These are phyloP conservation scores for Acronicta alni DNA, from an alignment of 2,888 invertebrate genomes.

Conservation along the genomic window DNA sequence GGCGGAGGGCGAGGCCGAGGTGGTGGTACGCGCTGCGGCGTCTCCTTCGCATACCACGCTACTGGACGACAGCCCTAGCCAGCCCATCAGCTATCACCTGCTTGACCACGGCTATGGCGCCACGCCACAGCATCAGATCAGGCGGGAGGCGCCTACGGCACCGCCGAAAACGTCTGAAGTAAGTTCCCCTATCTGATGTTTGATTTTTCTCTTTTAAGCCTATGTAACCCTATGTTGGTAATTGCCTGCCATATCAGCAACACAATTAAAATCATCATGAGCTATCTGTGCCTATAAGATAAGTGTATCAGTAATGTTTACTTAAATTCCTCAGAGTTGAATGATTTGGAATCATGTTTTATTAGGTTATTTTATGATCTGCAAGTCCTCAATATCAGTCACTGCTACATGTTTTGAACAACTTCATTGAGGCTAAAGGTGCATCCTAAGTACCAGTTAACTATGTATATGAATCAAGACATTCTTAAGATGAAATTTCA, in stretches of 20 bases:
- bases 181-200: conserved; percentile 61
- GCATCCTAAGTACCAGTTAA: not conserved
- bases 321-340: not conserved
- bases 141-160: conserved; percentile 87
- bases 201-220: not conserved
- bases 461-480: not conserved
- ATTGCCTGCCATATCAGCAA: not conserved
- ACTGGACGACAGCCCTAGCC: conserved; percentile 86
- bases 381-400: not conserved
- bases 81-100: conserved; percentile 92
- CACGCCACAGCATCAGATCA: conserved; percentile 92
- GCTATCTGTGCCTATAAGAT: not conserved
- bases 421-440: not conserved
- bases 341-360: not conserved
- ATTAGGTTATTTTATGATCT: not conserved
- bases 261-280: not conserved
- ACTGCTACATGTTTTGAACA: not conserved
- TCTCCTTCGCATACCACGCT: conserved; percentile 88
- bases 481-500: not conserved
- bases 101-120: conserved; percentile 96
- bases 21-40: conserved; percentile 86
- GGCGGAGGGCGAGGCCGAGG: conserved; percentile 88
- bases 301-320: not conserved
- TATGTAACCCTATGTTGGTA: not conserved
- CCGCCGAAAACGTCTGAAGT: conserved; percentile 90